Conservation (phyloP, 2,888 invertebrate species). For the Linnaemya tessellans region DNA sequence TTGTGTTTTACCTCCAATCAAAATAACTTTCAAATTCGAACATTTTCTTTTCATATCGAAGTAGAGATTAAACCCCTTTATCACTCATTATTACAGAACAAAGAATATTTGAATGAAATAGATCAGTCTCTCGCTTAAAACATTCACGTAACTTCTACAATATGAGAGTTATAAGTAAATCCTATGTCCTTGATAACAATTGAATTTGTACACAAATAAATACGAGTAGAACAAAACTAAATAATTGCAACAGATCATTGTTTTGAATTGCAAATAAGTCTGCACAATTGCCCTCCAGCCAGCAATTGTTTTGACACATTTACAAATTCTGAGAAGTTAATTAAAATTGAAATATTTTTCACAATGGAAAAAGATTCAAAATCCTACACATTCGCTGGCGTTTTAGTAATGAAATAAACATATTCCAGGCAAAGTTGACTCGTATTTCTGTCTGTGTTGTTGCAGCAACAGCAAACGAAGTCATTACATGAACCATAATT, state of each 20-base stretch:
- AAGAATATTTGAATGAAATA: not conserved
- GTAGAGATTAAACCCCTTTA: too few species aligned
- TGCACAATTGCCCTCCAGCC: conserved; percentile 6
- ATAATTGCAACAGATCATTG: not conserved
- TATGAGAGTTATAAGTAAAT: not conserved
- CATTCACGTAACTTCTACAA: not conserved
- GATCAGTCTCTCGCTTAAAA: not conserved
- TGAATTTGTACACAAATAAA: not conserved
- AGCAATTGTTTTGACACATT: conserved; percentile 50
- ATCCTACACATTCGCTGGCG: conserved; percentile 60
- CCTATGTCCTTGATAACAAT: not conserved
- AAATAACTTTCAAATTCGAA: too few species aligned
- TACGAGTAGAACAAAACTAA: not conserved
- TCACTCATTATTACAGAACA: too few species aligned
- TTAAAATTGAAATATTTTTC: conserved; percentile 27
- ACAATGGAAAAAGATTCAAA: conserved; percentile 27
- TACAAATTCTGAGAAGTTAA: conserved; percentile 64
- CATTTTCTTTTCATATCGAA: too few species aligned
- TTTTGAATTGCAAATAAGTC: conserved; percentile 6
- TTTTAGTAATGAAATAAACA: conserved; percentile 45
- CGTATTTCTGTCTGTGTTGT: conserved; percentile 23
- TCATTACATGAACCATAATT: conserved; percentile 77
- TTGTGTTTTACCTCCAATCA: too few species aligned
- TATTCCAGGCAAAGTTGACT: conserved; percentile 44
- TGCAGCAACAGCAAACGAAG: conserved; percentile 59